Base-by-base conservation (phyloP, 2,888 invertebrate species). In the Leucoma salicis region DNA sequence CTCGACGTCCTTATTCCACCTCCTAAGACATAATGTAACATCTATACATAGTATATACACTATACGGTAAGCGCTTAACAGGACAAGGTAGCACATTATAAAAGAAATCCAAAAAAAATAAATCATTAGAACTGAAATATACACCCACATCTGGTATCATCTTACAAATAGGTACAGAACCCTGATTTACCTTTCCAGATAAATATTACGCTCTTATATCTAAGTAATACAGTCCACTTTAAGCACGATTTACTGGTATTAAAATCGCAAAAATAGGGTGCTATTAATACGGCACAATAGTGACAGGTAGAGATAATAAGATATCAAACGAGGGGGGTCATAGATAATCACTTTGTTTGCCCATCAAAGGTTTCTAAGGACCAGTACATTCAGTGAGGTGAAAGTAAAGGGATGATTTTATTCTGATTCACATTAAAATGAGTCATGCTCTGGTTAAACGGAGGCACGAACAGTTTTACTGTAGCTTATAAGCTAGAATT, bases 271-370 rank as follows among this genome's bases (percentile, higher is more conserved):
- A 48, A 38, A 65, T 60, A 56, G 49, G 70, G 63, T 56, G 53
- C 32, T 55, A 68, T 69, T 71, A 74, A 78, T 77, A 70, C 51
- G 57, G 60, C 60, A 67, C 77, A 65, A 60, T 69, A 64, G 68
- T 69, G 77, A 78, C 86, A 86, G 85, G 86, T 87, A 72, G 63
- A 73, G 74, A 78, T 82, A 77, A 85, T 84, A 78, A 72, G 77
- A 74, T 78, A 50, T 51, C 61, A 66, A 62, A 16, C 14, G 14
- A 65, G 69, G 66, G n/a, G 80, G 78, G 79, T 66, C 70, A 57
- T 47, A 59, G 68, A 59, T 65, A 66, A 68, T 69, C 55, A 55
- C 60, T 59, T 56, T 63, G 54, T 57, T 63, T 64, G 62, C 61
- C 49, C 70, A 67, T 74, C 72, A 78, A 82, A 74, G 78, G 71